phyloP scores from a whole-genome alignment of 2,797 vertebrate species.

The Thunnus albacares region DNA sequence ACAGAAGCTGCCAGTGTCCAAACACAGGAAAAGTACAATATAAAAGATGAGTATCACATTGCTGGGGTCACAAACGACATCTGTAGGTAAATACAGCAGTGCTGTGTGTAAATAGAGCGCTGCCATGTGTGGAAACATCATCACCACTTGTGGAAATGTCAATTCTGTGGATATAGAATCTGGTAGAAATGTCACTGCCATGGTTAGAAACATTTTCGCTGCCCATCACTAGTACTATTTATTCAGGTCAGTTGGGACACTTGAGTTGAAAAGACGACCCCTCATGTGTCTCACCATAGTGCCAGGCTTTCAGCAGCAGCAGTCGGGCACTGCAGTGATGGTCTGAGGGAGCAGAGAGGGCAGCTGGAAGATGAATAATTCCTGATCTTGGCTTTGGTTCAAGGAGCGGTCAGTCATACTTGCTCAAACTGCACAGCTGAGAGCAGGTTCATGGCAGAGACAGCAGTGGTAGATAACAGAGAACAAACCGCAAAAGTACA shows the following conservation, averaged over 20 bases:
- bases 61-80: conserved; percentile 10
- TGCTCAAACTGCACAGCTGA: conserved; percentile 12
- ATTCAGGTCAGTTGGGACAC: conserved; percentile 32
- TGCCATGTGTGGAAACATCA: conserved; percentile 15
- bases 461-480: conserved; percentile 5
- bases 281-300: neutral
- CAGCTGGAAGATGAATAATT: conserved; percentile 48
- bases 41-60: neutral
- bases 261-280: conserved; percentile 28
- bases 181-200: conserved; percentile 53
- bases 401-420: conserved; percentile 33
- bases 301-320: neutral
- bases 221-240: conserved; percentile 35
- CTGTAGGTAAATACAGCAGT: conserved; percentile 20
- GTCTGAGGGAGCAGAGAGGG: conserved; percentile 10
- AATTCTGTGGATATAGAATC: conserved; percentile 48
- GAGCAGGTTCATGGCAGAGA: conserved; percentile 1
- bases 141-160: conserved; percentile 53
- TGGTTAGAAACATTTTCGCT: conserved; percentile 25
- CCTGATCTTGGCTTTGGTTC: conserved; percentile 46
- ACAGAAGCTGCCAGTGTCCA: neutral
- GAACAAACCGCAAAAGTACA: conserved; percentile 20
- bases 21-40: neutral
- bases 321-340: neutral
- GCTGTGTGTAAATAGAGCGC: conserved; percentile 9